Percentiles rank a stretch among this genome's conserved stretches.
These are phyloP conservation scores for Amphibalanus amphitrite DNA, from an alignment of 1,140 invertebrate species.

Conservation along the genomic window DNA sequence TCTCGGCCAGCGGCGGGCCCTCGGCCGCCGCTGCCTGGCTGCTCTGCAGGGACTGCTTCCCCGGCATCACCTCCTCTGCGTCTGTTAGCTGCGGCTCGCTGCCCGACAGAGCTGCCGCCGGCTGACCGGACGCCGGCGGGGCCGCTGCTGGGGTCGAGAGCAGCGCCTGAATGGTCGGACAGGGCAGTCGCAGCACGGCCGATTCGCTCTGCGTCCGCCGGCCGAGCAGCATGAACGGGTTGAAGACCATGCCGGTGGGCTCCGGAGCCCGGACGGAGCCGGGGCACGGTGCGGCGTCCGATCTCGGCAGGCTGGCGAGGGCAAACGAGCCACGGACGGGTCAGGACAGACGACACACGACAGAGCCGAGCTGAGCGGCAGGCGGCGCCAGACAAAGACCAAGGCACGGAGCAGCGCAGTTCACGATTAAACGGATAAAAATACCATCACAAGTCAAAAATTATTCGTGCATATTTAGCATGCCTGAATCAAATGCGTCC, in stretches of 20 bases:
- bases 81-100: too few species aligned
- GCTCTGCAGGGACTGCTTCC: background rate
- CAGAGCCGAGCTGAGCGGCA: background rate
- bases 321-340: background rate
- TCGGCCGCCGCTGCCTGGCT: background rate
- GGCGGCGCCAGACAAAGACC: background rate
- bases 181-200: background rate
- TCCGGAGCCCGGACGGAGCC: background rate
- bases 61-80: too few species aligned
- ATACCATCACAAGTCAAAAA: too few species aligned
- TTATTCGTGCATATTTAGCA: too few species aligned
- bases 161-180: background rate
- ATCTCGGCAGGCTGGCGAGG: background rate
- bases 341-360: background rate
- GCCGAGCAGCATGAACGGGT: background rate
- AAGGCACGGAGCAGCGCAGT: background rate
- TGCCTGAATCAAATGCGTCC: too few species aligned
- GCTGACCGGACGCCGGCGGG: too few species aligned
- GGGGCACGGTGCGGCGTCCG: too few species aligned
- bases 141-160: too few species aligned
- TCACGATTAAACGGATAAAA: too few species aligned
- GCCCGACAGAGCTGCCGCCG: too few species aligned
- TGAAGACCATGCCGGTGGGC: background rate
- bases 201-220: background rate
- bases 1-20: background rate